A percentile compares a stretch with the other conserved stretches of the same genome.
phyloP scores from a whole-genome alignment of 2,797 vertebrate species.

The Hippocampus kuda region DNA sequence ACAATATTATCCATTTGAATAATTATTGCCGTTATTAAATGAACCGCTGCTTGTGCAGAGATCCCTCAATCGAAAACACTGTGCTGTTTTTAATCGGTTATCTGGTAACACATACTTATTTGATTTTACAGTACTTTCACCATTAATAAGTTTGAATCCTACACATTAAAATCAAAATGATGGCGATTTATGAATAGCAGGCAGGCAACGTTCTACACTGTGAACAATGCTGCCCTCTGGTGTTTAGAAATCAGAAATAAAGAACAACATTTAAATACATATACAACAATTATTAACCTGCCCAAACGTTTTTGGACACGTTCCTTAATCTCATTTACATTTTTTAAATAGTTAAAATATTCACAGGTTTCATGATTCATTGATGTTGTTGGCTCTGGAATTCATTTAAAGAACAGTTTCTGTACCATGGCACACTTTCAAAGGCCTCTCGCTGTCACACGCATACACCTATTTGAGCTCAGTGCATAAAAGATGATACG shows the following conservation, averaged over 20 bases:
- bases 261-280: not conserved
- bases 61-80: not conserved
- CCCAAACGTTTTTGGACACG: not conserved
- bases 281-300: no score
- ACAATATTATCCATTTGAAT: not conserved
- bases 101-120: not conserved
- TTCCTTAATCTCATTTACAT: not conserved
- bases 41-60: no score
- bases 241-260: conserved; percentile 35
- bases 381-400: not conserved
- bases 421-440: not conserved
- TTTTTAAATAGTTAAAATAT: not conserved
- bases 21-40: no score
- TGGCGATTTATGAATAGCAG: not conserved
- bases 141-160: not conserved
- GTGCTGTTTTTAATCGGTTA: not conserved
- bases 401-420: conserved; percentile 34
- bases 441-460: not conserved
- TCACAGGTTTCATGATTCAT: not conserved
- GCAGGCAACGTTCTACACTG: not conserved
- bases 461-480: conserved; percentile 25
- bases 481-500: conserved; percentile 32
- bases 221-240: conserved; percentile 52
- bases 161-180: not conserved
- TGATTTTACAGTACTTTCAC: no score